These are phyloP conservation scores for Camponotus floridanus DNA, from an alignment of 1,140 invertebrate species.

Conservation along the genomic window DNA sequence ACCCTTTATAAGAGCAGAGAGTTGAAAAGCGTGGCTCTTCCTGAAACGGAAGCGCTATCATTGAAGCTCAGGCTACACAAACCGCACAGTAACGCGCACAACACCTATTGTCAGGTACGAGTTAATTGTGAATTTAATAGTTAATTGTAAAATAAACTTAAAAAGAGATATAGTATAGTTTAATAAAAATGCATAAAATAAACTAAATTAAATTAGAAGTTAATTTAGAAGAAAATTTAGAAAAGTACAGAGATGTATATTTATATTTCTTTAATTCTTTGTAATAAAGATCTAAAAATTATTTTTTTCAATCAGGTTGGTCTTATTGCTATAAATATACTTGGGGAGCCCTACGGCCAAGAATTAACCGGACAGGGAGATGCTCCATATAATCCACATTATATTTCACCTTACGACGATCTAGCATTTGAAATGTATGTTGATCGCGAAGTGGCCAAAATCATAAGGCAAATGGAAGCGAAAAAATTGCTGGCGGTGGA, in stretches of 20 bases:
- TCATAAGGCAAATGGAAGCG: constrained; percentile 94
- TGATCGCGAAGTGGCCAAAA: constrained; percentile 95
- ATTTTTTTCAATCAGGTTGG: constrained; percentile 87
- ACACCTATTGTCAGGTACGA: constrained; percentile 93
- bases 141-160: constrained; percentile 60
- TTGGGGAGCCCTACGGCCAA: constrained; percentile 88
- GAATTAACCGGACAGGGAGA: constrained; percentile 80
- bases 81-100: constrained; percentile 92
- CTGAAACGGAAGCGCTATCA: constrained; percentile 92
- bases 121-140: background rate
- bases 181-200: background rate
- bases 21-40: constrained; percentile 93
- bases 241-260: background rate
- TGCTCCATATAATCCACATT: constrained; percentile 87
- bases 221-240: background rate
- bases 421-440: constrained; percentile 99
- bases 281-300: background rate
- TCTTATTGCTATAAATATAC: constrained; percentile 91
- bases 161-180: constrained; percentile 4
- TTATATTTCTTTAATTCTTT: background rate
- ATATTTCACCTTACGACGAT: constrained; percentile 96
- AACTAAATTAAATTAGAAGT: background rate
- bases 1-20: constrained; percentile 94
- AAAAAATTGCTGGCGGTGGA: constrained; percentile 95
- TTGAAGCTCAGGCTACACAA: constrained; percentile 94